Base-by-base conservation (phyloP, 1,140 invertebrate genomes). In the Probaryconus sp. region DNA sequence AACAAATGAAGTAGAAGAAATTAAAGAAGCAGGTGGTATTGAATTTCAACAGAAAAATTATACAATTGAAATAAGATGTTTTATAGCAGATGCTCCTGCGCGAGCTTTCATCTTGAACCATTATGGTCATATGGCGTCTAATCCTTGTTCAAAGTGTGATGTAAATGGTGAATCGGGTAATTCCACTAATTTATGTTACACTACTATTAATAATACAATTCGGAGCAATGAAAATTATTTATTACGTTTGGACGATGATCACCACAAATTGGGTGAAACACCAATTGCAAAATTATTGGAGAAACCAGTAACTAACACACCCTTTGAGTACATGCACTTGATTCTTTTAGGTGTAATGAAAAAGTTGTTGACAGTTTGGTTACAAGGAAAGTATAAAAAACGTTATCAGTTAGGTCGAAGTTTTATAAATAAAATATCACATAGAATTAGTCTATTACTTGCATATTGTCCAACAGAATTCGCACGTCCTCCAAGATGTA, bases 401-500 rank as follows among this genome's bases (percentile, higher is more conserved):
- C 0, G 37, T 1, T 30, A 6, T 1, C 38, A 55, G 48, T 5
- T 73, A 14, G 5, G 1, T 10, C 5, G 0, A 11, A 11, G 0
- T 6, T 1, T 24, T 7, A 24, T 37, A 1, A 30, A 20, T 4
- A 7, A 1, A 3, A 21, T 68, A 11, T 58, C 64, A 2, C 0
- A 11, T 1, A 50, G 45, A 42, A 14, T 68, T 6, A 0, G 18
- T 5, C 17, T 48, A 5, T 5, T 50, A 13, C 3, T 1, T 3
- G 18, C 16, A 47, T 64, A 43, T 33, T 73, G 51, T 33, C 70
- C 77, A 33, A 13, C 30, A n/a, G 70, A 77, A 37, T 74, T 74
- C 30, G 13, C 61, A 4, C 26, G 71, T 2, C 9, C 21, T 10
- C 77, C 67, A 24, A 45, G 45, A 42, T 4, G 14, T 24, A 24